These are phyloP conservation scores for Hydraecia micacea DNA, from an alignment of 2,888 invertebrate genomes.

Conservation along the genomic window DNA sequence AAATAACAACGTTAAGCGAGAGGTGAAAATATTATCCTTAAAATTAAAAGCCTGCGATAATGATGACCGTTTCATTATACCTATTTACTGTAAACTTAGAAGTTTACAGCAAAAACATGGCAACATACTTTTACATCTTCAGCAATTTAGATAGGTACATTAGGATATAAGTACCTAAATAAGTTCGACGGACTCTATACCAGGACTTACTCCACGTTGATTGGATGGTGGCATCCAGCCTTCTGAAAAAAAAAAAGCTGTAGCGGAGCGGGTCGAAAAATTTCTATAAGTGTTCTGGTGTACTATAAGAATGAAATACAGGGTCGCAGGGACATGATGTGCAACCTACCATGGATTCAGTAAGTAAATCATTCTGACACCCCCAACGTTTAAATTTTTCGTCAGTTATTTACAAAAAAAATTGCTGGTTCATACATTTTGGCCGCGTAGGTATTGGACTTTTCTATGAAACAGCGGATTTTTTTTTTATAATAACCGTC, in stretches of 20 bases:
- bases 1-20: background rate
- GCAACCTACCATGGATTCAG: too few relatives aligned
- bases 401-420: too few relatives aligned
- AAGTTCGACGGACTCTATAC: background rate
- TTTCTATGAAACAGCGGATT: too few relatives aligned
- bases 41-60: background rate
- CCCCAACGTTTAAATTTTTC: too few relatives aligned
- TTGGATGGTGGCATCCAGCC: background rate
- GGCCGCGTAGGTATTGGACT: too few relatives aligned
- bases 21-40: background rate
- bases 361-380: too few relatives aligned
- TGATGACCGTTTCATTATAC: background rate
- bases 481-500: too few relatives aligned
- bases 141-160: background rate
- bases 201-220: background rate
- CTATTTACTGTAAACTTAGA: background rate
- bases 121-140: background rate
- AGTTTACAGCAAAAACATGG: background rate
- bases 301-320: background rate
- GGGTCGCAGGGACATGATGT: too few relatives aligned
- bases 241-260: background rate
- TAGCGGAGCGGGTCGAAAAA: background rate
- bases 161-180: background rate
- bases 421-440: too few relatives aligned
- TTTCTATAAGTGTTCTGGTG: too few relatives aligned